Conservation (phyloP, 1,140 invertebrate species). For the Temnothorax curvispinosus region DNA sequence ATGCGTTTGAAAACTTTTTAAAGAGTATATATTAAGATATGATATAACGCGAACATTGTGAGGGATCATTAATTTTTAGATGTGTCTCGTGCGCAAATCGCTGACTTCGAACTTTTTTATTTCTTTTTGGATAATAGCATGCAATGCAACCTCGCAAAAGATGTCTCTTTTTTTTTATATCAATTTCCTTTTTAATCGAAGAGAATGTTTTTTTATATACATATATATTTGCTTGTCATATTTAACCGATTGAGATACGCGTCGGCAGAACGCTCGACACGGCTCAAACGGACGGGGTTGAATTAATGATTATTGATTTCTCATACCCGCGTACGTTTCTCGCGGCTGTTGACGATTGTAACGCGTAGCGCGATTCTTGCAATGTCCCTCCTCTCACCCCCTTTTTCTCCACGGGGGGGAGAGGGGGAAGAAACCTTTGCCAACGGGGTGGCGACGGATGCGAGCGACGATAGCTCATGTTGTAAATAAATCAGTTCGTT, state of each 20-base stretch:
- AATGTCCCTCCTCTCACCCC: not conserved
- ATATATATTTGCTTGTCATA: not conserved
- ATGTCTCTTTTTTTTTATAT: conserved; percentile 22
- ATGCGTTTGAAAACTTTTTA: conserved; percentile 63
- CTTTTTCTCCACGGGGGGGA: not conserved
- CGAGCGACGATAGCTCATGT: conserved; percentile 51
- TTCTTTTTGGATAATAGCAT: conserved; percentile 2
- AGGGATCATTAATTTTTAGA: conserved; percentile 69
- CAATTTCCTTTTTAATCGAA: conserved; percentile 15
- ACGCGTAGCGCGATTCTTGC: conserved; percentile 7
- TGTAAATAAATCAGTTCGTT: conserved; percentile 79
- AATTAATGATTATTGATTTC: conserved; percentile 73
- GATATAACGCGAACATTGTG: conserved; percentile 33
- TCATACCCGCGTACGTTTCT: conserved; percentile 50
- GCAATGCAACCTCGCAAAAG: not conserved
- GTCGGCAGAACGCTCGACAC: not conserved
- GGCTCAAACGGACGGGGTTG: not conserved
- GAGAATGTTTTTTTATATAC: not conserved
- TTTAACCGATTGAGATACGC: conserved; percentile 32
- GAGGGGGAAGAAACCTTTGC: not conserved
- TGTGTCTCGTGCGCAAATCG: conserved; percentile 21
- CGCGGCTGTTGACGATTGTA: conserved; percentile 55
- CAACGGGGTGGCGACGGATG: not conserved
- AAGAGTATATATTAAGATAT: conserved; percentile 36
- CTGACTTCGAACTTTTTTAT: not conserved